Conservation (phyloP, 2,797 vertebrate genomes). For the Phrynocephalus forsythii region DNA sequence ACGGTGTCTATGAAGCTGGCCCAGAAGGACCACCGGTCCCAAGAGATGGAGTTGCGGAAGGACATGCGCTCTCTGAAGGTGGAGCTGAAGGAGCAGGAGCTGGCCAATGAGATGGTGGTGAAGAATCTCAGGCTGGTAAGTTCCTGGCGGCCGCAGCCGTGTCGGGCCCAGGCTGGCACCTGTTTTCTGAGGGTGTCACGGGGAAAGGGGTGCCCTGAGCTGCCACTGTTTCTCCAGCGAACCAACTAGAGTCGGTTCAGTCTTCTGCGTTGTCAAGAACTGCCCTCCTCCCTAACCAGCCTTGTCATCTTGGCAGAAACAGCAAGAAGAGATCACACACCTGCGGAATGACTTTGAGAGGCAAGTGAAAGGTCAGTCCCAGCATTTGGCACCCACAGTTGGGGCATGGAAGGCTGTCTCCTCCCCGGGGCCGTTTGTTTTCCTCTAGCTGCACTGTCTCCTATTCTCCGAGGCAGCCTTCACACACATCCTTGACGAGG, state of each 20-base stretch:
- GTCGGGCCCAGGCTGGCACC: not conserved
- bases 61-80: constrained; percentile 76
- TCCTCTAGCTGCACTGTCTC: no score
- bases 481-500: no score
- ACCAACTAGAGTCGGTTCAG: no score
- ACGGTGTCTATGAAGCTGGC: constrained; percentile 74
- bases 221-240: not conserved
- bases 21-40: constrained; percentile 80
- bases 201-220: not conserved
- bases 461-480: not conserved
- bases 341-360: constrained; percentile 80
- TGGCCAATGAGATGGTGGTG: constrained; percentile 79
- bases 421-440: not conserved
- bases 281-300: accelerated
- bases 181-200: no score
- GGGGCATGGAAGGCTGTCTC: no score
- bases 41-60: constrained; percentile 80
- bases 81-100: constrained; percentile 83
- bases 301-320: constrained; percentile 80
- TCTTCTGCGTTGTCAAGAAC: no score
- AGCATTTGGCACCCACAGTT: accelerated
- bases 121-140: constrained; percentile 87
- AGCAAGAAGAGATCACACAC: constrained; percentile 81
- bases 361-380: constrained; percentile 82
- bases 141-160: not conserved